A percentile compares a stretch with the other conserved stretches of the same genome.
Evolutionary conservation across 2,888 invertebrate genomes (phyloP).

Genomic region (Dasypolia templi): DNA sequence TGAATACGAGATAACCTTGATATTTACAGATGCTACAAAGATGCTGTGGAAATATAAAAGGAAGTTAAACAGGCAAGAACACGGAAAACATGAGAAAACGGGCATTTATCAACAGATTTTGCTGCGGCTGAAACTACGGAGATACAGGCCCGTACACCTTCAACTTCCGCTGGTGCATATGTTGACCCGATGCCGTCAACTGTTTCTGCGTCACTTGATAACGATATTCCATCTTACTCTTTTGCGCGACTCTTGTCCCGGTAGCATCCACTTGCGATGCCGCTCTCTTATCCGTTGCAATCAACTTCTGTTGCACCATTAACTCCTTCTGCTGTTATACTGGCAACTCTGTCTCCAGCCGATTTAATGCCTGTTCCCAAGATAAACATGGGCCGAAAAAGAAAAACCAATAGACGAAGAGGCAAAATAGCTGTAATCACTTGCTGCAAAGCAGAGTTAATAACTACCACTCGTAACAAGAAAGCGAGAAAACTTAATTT

Average conservation of each 20-base stretch:
- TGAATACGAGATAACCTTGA: too few relatives aligned
- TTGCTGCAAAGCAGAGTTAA: background rate
- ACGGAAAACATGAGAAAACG: too few relatives aligned
- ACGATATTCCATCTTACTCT: background rate
- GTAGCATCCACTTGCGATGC: background rate
- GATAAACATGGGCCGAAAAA: background rate
- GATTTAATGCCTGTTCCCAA: background rate
- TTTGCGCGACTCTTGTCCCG: background rate
- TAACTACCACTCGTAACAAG: background rate
- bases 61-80: too few relatives aligned
- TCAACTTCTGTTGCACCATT: too few relatives aligned
- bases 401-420: background rate
- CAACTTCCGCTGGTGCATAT: too few relatives aligned
- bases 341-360: too few relatives aligned
- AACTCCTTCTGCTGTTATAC: too few relatives aligned
- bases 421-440: background rate
- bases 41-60: too few relatives aligned
- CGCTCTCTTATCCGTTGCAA: background rate
- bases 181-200: background rate
- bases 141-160: too few relatives aligned
- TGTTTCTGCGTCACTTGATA: background rate
- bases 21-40: too few relatives aligned
- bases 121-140: too few relatives aligned
- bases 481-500: background rate
- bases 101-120: too few relatives aligned